A percentile compares a stretch with the other conserved stretches of the same genome.
Evolutionary conservation across 2,888 invertebrate genomes (phyloP).

Genomic region (Craniophora ligustri): DNA sequence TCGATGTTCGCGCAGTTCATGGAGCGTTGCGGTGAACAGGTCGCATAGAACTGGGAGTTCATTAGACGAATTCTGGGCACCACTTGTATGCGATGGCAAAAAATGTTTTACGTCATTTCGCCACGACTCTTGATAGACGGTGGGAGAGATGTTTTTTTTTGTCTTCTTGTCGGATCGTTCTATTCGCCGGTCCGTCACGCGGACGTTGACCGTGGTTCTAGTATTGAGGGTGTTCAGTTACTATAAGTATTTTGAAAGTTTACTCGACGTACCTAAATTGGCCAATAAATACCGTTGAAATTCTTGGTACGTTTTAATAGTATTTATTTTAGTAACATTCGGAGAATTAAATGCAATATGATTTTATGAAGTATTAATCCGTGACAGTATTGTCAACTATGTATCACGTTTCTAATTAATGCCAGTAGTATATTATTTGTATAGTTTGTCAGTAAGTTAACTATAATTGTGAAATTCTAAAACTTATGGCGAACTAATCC

Average conservation of each 20-base stretch:
- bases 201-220: slow-evolving; percentile 84
- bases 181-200: slow-evolving; percentile 75
- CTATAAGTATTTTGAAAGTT: slow-evolving; percentile 52
- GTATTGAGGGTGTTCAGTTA: slow-evolving; percentile 78
- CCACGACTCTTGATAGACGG: slow-evolving; percentile 66
- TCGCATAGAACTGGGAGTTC: slow-evolving; percentile 70
- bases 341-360: not conserved
- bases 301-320: slow-evolving; percentile 14
- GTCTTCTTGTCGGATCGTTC: slow-evolving; percentile 80
- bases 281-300: not conserved
- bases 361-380: slow-evolving; percentile 15
- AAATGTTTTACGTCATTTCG: slow-evolving; percentile 80
- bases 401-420: slow-evolving; percentile 17
- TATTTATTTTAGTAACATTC: not conserved
- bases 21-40: slow-evolving; percentile 66
- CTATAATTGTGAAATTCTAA: slow-evolving; percentile 38
- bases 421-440: slow-evolving; percentile 20
- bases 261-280: not conserved
- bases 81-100: slow-evolving; percentile 72
- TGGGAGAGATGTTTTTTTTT: slow-evolving; percentile 77
- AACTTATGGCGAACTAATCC: slow-evolving; percentile 34
- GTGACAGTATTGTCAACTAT: slow-evolving; percentile 3
- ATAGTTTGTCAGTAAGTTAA: slow-evolving; percentile 33
- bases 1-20: slow-evolving; percentile 66
- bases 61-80: slow-evolving; percentile 73